Conservation (phyloP, 2,888 invertebrate species). For the Parapristionchus giblindavisi region DNA sequence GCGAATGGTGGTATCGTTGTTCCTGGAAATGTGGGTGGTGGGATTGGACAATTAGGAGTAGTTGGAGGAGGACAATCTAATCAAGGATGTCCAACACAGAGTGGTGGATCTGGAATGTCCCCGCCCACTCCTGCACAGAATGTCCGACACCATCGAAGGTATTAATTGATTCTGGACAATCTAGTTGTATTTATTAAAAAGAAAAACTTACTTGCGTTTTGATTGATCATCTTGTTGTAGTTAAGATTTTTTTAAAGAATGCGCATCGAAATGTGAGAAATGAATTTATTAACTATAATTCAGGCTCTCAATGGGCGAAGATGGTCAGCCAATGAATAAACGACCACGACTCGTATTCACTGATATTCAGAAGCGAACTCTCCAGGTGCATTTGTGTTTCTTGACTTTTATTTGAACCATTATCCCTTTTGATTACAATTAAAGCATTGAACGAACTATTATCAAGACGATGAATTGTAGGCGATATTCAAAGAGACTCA, state of each 20-base stretch:
- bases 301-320: conserved; percentile 43
- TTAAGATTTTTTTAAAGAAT: too few species aligned
- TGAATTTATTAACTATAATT: background rate
- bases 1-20: background rate
- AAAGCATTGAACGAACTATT: background rate
- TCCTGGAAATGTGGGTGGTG: background rate
- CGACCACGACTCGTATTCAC: conserved; percentile 99
- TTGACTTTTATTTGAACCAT: background rate
- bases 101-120: conserved; percentile 43
- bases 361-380: conserved; percentile 98
- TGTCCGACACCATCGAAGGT: conserved; percentile 53
- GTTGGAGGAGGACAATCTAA: background rate
- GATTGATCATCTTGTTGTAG: too few species aligned
- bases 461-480: conserved; percentile 42
- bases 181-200: too few species aligned
- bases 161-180: too few species aligned
- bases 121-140: conserved; percentile 68
- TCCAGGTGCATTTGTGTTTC: conserved; percentile 74
- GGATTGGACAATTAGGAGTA: background rate
- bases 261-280: too few species aligned
- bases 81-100: background rate
- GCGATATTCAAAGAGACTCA: conserved; percentile 70
- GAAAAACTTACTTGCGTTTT: too few species aligned
- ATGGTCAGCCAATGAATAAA: conserved; percentile 74
- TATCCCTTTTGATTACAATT: background rate